phyloP scores from a whole-genome alignment of 2,888 invertebrate genomes.

The Polydrusus cervinus region DNA sequence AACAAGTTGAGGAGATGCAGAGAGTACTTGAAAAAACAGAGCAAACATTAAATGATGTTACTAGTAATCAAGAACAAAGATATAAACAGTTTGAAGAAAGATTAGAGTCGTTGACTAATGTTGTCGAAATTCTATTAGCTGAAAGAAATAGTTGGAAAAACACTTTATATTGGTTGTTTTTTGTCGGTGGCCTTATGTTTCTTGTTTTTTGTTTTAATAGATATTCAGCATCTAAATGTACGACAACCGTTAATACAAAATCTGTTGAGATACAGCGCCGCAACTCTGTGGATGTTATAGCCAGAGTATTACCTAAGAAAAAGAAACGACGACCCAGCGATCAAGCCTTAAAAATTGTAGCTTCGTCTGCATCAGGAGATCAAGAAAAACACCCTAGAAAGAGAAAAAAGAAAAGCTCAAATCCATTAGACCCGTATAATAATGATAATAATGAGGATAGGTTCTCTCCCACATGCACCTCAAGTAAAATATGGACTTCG shows the following conservation, averaged over 20 bases:
- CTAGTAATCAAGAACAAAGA: slow-evolving; percentile 84
- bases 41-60: slow-evolving; percentile 81
- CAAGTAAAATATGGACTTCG: slow-evolving; percentile 56
- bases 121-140: slow-evolving; percentile 76
- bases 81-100: slow-evolving; percentile 76
- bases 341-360: slow-evolving; percentile 77
- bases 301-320: slow-evolving; percentile 74
- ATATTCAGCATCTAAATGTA: slow-evolving; percentile 46
- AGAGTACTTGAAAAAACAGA: slow-evolving; percentile 87
- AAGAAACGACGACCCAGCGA: slow-evolving; percentile 83
- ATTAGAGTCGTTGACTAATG: slow-evolving; percentile 76
- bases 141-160: slow-evolving; percentile 79
- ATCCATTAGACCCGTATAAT: slow-evolving; percentile 24
- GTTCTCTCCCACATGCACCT: slow-evolving; percentile 53
- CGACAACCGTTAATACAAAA: slow-evolving; percentile 28
- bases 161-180: slow-evolving; percentile 75
- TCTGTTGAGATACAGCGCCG: slow-evolving; percentile 74
- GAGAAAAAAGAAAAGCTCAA: slow-evolving; percentile 42
- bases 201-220: slow-evolving; percentile 39
- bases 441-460: slow-evolving; percentile 39
- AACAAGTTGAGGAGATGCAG: slow-evolving; percentile 97
- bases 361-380: slow-evolving; percentile 55
- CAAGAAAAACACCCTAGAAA: slow-evolving; percentile 52
- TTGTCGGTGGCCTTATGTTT: slow-evolving; percentile 71
- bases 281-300: slow-evolving; percentile 80